These are phyloP conservation scores for Epistrophe grossulariae DNA, from an alignment of 2,888 invertebrate species.

Conservation along the genomic window DNA sequence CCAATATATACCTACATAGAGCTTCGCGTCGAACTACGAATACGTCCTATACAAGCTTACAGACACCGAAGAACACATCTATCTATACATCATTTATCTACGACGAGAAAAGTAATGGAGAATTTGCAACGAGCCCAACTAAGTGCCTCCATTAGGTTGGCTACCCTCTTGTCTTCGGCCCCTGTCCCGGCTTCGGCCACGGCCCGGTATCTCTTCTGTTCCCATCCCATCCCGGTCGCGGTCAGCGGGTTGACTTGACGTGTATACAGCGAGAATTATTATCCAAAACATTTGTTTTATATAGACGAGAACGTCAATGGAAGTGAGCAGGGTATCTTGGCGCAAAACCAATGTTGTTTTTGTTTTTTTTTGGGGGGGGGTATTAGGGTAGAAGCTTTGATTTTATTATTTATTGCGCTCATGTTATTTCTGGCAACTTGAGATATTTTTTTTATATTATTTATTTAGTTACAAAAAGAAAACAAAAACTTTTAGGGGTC, in stretches of 20 bases:
- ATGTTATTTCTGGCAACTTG: slow-evolving; percentile 57
- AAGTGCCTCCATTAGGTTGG: slow-evolving; percentile 73
- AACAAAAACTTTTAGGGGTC: slow-evolving; percentile 62
- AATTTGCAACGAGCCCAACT: slow-evolving; percentile 69
- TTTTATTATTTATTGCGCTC: slow-evolving; percentile 72
- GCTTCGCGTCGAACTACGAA: not conserved
- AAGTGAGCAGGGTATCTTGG: slow-evolving; percentile 43
- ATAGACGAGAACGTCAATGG: slow-evolving; percentile 70
- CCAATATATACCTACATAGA: not conserved
- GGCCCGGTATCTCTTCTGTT: not conserved
- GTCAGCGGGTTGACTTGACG: slow-evolving; percentile 32
- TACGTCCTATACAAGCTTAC: slow-evolving; percentile 15
- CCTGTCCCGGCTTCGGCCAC: not conserved
- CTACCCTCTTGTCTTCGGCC: slow-evolving; percentile 50
- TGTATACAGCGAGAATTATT: slow-evolving; percentile 75
- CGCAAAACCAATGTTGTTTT: slow-evolving; percentile 33
- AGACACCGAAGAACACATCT: slow-evolving; percentile 39
- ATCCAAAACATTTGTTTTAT: slow-evolving; percentile 74
- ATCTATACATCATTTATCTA: slow-evolving; percentile 70
- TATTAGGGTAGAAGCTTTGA: slow-evolving; percentile 47
- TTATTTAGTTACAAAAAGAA: slow-evolving; percentile 6
- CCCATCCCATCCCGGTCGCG: not conserved
- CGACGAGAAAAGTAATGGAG: slow-evolving; percentile 64
- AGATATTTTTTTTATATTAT: slow-evolving; percentile 16
- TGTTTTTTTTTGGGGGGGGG: slow-evolving; percentile 21